Evolutionary conservation across 2,888 invertebrate species (phyloP), one percentile per base, ranked within the genome.

Genomic region (Prionchulus punctatus): DNA sequence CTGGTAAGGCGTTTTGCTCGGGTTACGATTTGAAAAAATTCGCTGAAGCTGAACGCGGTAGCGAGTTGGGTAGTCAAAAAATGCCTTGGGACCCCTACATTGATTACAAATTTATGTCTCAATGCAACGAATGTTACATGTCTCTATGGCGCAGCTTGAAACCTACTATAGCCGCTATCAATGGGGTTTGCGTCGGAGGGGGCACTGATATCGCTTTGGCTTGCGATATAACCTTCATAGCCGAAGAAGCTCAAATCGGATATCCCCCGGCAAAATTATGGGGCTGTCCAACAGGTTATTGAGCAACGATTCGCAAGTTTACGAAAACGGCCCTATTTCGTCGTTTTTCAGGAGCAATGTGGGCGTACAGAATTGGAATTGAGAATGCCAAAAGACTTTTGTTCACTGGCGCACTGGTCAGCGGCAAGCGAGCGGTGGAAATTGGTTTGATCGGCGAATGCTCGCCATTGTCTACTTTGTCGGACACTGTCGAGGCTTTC

Each of bases 51-150:
- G 57, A 58, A 30, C 47, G 60, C 23, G 60, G 61, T 12, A 60
- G 36, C 12, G 43, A 42, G 23, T 42, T 30, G 1, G 57, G 54
- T 18, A 59, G 58, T 28, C 63, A 63, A 48, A 58, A 57, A 21
- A 63, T 63, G 63, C 63, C 63, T 12, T 63, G 63, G 63, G 63
- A 63, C 52, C 61, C 63, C 1, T 64, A 64, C 50, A 21, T 31
- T 28, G 63, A 63, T 57, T 63, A 50, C 53, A 53, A 57, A 43
- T 55, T 58, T 45, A 64, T 64, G 63, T 36, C 43, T 18, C 28
- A 53, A 18, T 56, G 56, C 36, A 64, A 58, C 23, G 51, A 58
- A 36, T 43, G 53, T 18, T 63, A 60, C 57, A 63, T 64, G 63
- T 59, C 61, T 18, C 47, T 64, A 25, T 63, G 62, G 62, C 53